phyloP scores from a whole-genome alignment of 2,797 vertebrate genomes.

The Simalia tracyae region DNA sequence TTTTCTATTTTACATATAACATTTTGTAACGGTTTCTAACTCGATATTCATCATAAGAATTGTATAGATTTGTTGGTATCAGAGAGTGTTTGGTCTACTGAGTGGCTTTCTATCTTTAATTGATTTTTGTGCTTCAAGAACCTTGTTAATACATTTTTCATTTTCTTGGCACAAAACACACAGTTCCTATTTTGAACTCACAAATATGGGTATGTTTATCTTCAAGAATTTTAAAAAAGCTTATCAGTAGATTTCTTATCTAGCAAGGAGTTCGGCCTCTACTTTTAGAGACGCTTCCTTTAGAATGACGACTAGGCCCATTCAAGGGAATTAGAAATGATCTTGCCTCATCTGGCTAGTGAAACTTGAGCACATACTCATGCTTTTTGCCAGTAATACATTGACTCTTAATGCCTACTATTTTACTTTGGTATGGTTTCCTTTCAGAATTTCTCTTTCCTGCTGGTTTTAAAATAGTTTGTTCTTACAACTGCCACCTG shows the following conservation, averaged over 20 bases:
- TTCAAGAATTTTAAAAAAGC: neutral
- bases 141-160: neutral
- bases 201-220: neutral
- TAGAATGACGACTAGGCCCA: too few relatives aligned
- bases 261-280: neutral
- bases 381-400: neutral
- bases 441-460: conserved; percentile 40
- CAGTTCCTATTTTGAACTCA: neutral
- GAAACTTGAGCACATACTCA: neutral
- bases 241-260: neutral
- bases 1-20: neutral
- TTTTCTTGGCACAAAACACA: neutral
- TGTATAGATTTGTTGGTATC: neutral
- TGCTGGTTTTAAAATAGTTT: conserved; percentile 48
- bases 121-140: neutral
- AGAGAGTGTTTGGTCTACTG: neutral
- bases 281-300: neutral
- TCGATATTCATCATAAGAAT: neutral
- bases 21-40: neutral
- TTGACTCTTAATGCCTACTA: neutral
- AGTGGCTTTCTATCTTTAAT: neutral
- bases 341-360: too few relatives aligned
- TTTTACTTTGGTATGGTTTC: neutral
- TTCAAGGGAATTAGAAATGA: neutral
- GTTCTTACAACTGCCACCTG: conserved; percentile 36